phyloP scores from a whole-genome alignment of 2,797 vertebrate species.

The Paguma larvata region DNA sequence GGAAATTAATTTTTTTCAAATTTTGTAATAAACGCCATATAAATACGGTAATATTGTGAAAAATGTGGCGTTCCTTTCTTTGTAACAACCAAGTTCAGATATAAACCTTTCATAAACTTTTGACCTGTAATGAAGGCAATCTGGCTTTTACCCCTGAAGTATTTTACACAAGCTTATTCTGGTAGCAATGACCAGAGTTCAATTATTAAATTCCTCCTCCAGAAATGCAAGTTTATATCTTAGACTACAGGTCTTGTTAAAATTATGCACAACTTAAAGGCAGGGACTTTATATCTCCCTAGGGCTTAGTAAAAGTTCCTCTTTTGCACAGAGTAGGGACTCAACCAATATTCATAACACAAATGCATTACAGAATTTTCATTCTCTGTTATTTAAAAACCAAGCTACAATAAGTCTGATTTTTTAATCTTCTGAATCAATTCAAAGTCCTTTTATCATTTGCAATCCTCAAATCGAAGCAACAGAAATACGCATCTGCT shows the following conservation, averaged over 20 bases:
- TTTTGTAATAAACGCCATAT: conserved; percentile 71
- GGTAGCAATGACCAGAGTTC: conserved; percentile 73
- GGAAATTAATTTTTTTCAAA: conserved; percentile 81
- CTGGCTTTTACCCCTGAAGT: conserved; percentile 62
- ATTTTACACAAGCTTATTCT: conserved; percentile 76
- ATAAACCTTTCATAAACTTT: conserved; percentile 83
- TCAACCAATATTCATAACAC: conserved; percentile 61
- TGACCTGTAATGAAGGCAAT: conserved; percentile 81
- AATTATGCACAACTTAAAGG: conserved; percentile 72
- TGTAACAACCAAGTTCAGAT: conserved; percentile 71
- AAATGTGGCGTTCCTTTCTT: conserved; percentile 71
- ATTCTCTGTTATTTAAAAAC: conserved; percentile 55
- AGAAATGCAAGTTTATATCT: conserved; percentile 79
- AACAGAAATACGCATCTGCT: conserved; percentile 4
- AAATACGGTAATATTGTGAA: conserved; percentile 70
- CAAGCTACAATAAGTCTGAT: background rate
- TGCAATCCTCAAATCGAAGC: background rate
- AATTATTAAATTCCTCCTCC: conserved; percentile 82
- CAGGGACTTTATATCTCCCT: conserved; percentile 1
- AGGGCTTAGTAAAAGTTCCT: conserved; percentile 51
- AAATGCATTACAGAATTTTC: conserved; percentile 51
- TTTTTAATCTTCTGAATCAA: conserved; percentile 43
- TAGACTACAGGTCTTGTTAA: conserved; percentile 75
- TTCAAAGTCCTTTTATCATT: conserved; percentile 27
- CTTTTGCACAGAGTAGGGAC: conserved; percentile 55